Evolutionary conservation across 2,888 invertebrate genomes (phyloP).

Genomic region (Drosophila borborema): DNA sequence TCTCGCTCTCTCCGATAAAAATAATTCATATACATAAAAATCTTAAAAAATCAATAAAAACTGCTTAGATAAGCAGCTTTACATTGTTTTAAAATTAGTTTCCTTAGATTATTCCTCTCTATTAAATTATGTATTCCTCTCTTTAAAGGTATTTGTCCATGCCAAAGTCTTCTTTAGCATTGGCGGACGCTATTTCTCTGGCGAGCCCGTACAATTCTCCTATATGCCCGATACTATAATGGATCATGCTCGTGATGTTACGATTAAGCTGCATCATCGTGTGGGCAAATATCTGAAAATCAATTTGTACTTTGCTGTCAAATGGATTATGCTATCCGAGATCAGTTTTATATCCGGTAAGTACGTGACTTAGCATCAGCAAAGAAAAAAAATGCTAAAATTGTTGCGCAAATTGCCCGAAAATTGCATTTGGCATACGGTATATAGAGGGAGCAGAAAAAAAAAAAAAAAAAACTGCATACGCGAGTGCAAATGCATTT

Average conservation of each 20-base stretch:
- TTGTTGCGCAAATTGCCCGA: slow-evolving; percentile 52
- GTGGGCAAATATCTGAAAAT: slow-evolving; percentile 91
- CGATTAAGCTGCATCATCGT: slow-evolving; percentile 91
- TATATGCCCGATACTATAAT: slow-evolving; percentile 91
- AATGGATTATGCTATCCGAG: slow-evolving; percentile 95
- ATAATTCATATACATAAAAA: not conserved
- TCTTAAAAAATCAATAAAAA: not conserved
- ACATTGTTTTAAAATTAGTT: not conserved
- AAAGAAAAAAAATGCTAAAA: slow-evolving; percentile 8
- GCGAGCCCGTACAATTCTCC: slow-evolving; percentile 90
- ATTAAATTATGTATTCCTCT: not conserved
- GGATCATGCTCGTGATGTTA: slow-evolving; percentile 92
- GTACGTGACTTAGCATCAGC: slow-evolving; percentile 48
- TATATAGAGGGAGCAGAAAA: not conserved
- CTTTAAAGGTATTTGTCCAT: slow-evolving; percentile 89
- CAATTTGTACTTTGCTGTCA: slow-evolving; percentile 91
- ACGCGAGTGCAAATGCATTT: slow-evolving; percentile 75
- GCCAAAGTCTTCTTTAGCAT: slow-evolving; percentile 92
- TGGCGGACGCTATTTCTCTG: slow-evolving; percentile 89
- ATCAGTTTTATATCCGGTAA: slow-evolving; percentile 93
- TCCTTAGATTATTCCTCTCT: too few species aligned
- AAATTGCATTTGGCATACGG: slow-evolving; percentile 60
- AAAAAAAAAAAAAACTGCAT: slow-evolving; percentile 36
- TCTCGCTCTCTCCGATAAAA: not conserved
- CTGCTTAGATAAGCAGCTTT: not conserved